phyloP scores from a whole-genome alignment of 2,888 invertebrate species.

The Drosophila meridionalis region DNA sequence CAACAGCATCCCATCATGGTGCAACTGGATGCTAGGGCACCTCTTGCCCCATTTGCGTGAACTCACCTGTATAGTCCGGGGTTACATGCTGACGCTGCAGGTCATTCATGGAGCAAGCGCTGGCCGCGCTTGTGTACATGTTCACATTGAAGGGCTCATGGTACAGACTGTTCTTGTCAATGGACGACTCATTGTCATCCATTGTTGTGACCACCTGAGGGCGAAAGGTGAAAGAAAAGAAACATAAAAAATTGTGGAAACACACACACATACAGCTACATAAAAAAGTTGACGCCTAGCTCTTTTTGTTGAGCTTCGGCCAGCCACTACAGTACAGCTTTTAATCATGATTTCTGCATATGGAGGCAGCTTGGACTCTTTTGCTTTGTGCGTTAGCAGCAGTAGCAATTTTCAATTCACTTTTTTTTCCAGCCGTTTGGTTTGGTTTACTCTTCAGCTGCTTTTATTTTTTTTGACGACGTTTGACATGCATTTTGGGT shows the following conservation, averaged over 20 bases:
- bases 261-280: conserved; percentile 32
- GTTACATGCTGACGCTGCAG: conserved; percentile 86
- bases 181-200: conserved; percentile 85
- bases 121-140: conserved; percentile 85
- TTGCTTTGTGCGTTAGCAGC: conserved; percentile 37
- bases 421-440: conserved; percentile 16
- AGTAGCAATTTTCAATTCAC: conserved; percentile 35
- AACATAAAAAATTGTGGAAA: conserved; percentile 9
- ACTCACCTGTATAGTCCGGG: conserved; percentile 87
- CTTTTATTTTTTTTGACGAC: conserved; percentile 7
- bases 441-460: background rate
- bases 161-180: conserved; percentile 85
- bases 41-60: conserved; percentile 31
- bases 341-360: conserved; percentile 78
- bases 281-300: conserved; percentile 46
- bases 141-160: conserved; percentile 86
- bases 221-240: conserved; percentile 48
- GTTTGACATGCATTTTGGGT: conserved; percentile 73
- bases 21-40: conserved; percentile 27
- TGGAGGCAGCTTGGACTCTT: conserved; percentile 47
- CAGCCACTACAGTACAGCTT: conserved; percentile 60
- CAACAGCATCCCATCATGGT: conserved; percentile 30
- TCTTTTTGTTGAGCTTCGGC: conserved; percentile 24
- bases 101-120: conserved; percentile 85
- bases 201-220: conserved; percentile 84